Conservation (phyloP, 2,113 vertebrate genomes). For the Eolophus roseicapilla region DNA sequence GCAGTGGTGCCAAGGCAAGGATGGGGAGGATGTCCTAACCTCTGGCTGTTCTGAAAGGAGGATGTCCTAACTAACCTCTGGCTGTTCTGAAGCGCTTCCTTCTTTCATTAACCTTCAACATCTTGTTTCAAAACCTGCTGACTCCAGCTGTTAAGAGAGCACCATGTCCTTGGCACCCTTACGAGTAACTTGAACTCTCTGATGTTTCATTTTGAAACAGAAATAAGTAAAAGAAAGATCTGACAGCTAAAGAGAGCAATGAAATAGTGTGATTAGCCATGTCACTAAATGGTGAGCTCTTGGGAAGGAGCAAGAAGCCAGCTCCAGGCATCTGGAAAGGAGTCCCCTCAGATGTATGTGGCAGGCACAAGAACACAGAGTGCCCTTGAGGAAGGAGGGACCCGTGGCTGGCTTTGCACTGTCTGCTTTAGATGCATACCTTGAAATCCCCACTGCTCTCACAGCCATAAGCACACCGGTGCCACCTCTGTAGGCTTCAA, state of each 20-base stretch:
- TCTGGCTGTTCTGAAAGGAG: background rate
- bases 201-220: fast-evolving
- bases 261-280: background rate
- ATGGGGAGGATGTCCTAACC: background rate
- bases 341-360: background rate
- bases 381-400: background rate
- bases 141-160: background rate
- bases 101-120: background rate
- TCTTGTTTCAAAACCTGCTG: background rate
- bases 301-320: background rate
- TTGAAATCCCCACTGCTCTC: background rate
- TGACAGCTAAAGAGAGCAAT: background rate
- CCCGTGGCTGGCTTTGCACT: background rate
- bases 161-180: fast-evolving
- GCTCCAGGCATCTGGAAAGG: background rate
- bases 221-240: background rate
- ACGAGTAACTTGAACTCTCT: fast-evolving
- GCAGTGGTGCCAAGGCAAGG: background rate
- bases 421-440: background rate
- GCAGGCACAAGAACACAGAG: background rate
- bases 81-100: background rate
- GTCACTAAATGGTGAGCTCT: background rate
- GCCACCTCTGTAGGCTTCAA: background rate
- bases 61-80: background rate
- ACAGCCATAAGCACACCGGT: background rate